Conservation (phyloP, 2,113 vertebrate species). For the Bufo bufo region DNA sequence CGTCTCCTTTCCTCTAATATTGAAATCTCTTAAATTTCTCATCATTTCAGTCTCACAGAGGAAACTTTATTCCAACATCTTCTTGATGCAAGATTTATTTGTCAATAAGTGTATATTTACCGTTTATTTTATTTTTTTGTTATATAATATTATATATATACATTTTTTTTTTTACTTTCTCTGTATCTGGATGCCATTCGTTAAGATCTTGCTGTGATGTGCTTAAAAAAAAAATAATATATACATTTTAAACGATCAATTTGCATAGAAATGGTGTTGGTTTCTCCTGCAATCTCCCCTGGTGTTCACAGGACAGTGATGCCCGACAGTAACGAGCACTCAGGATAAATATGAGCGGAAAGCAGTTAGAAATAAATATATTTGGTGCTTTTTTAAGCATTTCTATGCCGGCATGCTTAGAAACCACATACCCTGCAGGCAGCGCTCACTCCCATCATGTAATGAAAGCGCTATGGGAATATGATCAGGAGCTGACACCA, state of each 20-base stretch:
- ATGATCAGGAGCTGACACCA: conserved; percentile 5
- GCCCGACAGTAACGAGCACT: background rate
- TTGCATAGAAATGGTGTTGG: conserved; percentile 36
- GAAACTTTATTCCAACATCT: too few species aligned
- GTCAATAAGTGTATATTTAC: background rate
- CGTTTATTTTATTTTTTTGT: background rate
- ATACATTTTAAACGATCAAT: conserved; percentile 5
- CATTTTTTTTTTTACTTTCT: background rate
- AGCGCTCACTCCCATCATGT: background rate
- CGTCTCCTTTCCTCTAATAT: too few species aligned
- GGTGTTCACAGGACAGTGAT: conserved; percentile 7
- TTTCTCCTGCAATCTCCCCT: conserved; percentile 42
- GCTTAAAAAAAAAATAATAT: background rate
- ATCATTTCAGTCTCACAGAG: too few species aligned
- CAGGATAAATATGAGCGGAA: conserved; percentile 6
- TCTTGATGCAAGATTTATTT: too few species aligned
- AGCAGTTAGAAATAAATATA: background rate
- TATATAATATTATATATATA: too few species aligned
- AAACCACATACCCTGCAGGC: background rate
- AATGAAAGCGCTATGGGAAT: conserved; percentile 28
- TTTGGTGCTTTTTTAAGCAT: background rate
- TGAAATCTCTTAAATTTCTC: too few species aligned
- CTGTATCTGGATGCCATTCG: too few species aligned
- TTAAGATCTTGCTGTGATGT: background rate
- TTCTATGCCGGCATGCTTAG: background rate